A percentile compares a stretch with the other conserved stretches of the same genome.
These are phyloP conservation scores for Canis aureus DNA, from an alignment of 2,113 vertebrate genomes.

Conservation along the genomic window DNA sequence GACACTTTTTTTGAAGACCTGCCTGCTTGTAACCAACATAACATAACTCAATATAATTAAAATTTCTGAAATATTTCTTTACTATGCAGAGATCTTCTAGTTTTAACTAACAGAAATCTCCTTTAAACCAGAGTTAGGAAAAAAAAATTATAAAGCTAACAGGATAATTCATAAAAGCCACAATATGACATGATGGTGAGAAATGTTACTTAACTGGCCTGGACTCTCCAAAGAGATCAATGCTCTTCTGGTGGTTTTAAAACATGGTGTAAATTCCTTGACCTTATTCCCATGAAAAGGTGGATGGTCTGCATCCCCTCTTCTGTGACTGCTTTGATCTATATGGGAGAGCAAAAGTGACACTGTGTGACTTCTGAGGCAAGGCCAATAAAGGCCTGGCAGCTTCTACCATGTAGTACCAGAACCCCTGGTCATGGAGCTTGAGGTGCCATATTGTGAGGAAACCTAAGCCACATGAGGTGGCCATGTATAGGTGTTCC, in stretches of 20 bases:
- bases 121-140: not conserved
- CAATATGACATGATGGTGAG: not conserved
- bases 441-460: not conserved
- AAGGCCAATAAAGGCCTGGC: not conserved
- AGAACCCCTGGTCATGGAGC: not conserved
- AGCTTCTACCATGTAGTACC: not conserved
- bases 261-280: not conserved
- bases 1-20: not conserved
- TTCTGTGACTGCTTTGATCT: not conserved
- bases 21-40: not conserved
- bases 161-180: not conserved
- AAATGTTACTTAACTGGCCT: not conserved
- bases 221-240: not conserved
- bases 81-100: not conserved
- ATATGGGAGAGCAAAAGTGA: not conserved
- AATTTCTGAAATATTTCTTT: not conserved
- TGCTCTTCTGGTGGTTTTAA: not conserved
- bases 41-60: not conserved
- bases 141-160: not conserved
- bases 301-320: not conserved
- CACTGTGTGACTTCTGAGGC: not conserved
- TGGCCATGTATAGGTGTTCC: not conserved
- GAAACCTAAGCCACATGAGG: not conserved
- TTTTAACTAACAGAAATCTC: not conserved
- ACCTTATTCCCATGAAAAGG: not conserved